Evolutionary conservation across 2,113 vertebrate genomes (phyloP), one percentile per base, ranked within the genome.

Genomic region (Varanus salvator): DNA sequence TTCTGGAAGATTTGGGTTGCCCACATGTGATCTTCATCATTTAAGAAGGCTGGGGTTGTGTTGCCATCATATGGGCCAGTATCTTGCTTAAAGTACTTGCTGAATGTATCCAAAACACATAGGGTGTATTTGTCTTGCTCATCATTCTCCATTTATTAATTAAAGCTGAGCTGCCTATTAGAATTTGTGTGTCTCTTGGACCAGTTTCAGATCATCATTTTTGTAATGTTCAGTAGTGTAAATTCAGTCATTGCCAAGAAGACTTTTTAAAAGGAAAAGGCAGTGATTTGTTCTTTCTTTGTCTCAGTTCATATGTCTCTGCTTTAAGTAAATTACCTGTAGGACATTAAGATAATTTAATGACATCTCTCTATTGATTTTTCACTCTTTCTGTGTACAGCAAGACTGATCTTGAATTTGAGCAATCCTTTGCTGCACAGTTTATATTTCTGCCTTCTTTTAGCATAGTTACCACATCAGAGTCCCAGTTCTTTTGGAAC

Each of bases 301-400:
- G 31, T 4, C 78, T 23, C 66, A 27, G 31, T 86, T 48, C 68
- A 76, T 34, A 3, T 83, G 25, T 2, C n/a, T 92, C 90, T 66
- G 80, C 87, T 88, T 90, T 80, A 52, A 60, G 44, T 75, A 91
- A 44, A 80, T 69, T 34, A 87, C 2, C 83, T 4, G 4, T 87
- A 87, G 29, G 90, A 92, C 94, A 94, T 91, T 94, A 87, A 90
- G 72, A 92, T 93, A 91, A 92, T 92, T 87, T 90, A 93, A 90
- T 93, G 86, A 82, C 91, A 94, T 91, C 75, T 38, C 91, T 95
- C 83, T 89, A 91, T 93, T 50, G 93, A 92, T 78, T 38, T 91
- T 38, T 27, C 38, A 64, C 1, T 93, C 6, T 94, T 94, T 93
- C 92, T 93, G 92, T 90, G 91, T 93, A 34, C 54, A 94, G 27